Evolutionary conservation across 2,888 invertebrate genomes (phyloP).

Genomic region (Bedellia somnulentella): DNA sequence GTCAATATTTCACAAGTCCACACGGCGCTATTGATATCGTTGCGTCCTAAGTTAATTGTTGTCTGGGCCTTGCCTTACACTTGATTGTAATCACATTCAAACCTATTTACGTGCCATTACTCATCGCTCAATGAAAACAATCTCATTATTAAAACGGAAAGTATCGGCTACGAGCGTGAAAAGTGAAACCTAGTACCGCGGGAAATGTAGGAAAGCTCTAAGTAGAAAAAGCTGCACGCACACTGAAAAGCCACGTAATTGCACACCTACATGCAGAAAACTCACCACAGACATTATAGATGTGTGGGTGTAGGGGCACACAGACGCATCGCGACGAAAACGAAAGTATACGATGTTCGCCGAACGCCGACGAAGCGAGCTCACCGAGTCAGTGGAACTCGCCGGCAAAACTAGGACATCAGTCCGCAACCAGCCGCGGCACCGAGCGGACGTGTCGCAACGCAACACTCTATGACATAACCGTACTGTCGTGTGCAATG

Average conservation of each 20-base stretch:
- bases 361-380: slow-evolving; percentile 56
- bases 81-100: too few species aligned
- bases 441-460: slow-evolving; percentile 46
- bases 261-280: slow-evolving; percentile 10
- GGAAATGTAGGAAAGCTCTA: slow-evolving; percentile 53
- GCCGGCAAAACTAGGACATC: slow-evolving; percentile 67
- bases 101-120: too few species aligned
- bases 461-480: slow-evolving; percentile 54
- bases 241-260: slow-evolving; percentile 16
- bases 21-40: too few species aligned
- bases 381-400: slow-evolving; percentile 60
- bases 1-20: too few species aligned
- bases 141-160: too few species aligned
- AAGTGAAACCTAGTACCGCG: slow-evolving; percentile 43
- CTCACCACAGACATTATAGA: slow-evolving; percentile 6
- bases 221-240: slow-evolving; percentile 45
- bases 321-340: slow-evolving; percentile 45
- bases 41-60: too few species aligned
- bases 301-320: slow-evolving; percentile 15
- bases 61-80: too few species aligned
- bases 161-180: too few species aligned
- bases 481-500: slow-evolving; percentile 35
- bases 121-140: too few species aligned
- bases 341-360: slow-evolving; percentile 54
- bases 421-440: slow-evolving; percentile 59